Percentiles rank a stretch among this genome's conserved stretches.
These are phyloP conservation scores for Amphilophus citrinellus DNA, from an alignment of 2,113 vertebrate genomes.

Conservation along the genomic window DNA sequence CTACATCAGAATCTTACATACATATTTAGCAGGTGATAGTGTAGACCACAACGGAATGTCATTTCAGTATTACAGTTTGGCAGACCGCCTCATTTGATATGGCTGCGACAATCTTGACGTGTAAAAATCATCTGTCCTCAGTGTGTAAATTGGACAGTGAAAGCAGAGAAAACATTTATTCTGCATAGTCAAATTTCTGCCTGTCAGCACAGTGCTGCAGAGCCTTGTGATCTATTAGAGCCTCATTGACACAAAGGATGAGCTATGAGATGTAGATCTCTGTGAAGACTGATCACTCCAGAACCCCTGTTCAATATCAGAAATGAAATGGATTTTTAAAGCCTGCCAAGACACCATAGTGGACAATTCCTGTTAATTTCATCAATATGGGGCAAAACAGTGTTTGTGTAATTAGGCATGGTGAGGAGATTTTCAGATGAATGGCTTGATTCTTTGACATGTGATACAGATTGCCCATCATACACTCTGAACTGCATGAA, in stretches of 20 bases:
- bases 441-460: not conserved
- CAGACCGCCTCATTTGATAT: not conserved
- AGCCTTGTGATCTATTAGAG: constrained; percentile 50
- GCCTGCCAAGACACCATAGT: constrained; percentile 28
- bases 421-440: constrained; percentile 40
- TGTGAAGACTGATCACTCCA: constrained; percentile 47
- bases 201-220: constrained; percentile 37
- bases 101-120: not conserved
- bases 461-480: constrained; percentile 9
- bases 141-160: not conserved
- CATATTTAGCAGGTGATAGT: too few species aligned
- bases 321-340: constrained; percentile 67
- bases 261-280: constrained; percentile 64
- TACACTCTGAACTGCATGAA: not conserved
- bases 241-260: constrained; percentile 57
- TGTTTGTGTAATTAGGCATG: constrained; percentile 56
- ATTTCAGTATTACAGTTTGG: not conserved
- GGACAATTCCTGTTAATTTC: constrained; percentile 50
- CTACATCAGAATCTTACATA: too few species aligned
- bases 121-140: not conserved
- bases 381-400: constrained; percentile 36
- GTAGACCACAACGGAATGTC: not conserved
- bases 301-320: constrained; percentile 63
- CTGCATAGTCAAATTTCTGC: constrained; percentile 30
- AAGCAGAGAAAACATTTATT: not conserved